These are phyloP conservation scores for Steinernema scapterisci DNA, from an alignment of 2,888 invertebrate species.

Conservation along the genomic window DNA sequence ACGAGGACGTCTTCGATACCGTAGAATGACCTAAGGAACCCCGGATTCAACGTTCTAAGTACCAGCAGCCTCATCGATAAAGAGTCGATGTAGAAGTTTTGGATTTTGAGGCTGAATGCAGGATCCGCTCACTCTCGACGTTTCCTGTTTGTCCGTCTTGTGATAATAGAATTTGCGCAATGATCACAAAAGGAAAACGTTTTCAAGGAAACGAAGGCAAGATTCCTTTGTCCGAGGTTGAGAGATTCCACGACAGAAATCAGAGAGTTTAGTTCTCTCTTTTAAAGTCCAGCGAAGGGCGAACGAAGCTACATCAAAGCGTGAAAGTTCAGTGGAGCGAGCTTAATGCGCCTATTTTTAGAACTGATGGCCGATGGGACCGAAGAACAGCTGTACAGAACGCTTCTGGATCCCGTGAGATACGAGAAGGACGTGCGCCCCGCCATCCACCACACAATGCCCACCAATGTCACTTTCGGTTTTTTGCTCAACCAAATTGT, in stretches of 20 bases:
- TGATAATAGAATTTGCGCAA: background rate
- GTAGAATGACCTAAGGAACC: too few species aligned
- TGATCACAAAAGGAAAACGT: background rate
- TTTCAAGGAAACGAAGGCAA: background rate
- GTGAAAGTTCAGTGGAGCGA: too few species aligned
- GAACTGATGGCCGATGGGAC: slow-evolving; percentile 57
- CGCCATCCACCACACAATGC: slow-evolving; percentile 78
- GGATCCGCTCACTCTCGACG: background rate
- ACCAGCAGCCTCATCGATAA: too few species aligned
- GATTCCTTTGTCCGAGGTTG: background rate
- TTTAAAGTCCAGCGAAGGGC: too few species aligned
- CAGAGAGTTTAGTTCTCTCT: too few species aligned
- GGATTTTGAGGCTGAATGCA: background rate
- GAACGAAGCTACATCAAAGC: too few species aligned
- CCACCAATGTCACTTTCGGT: slow-evolving; percentile 80
- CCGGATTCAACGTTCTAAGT: too few species aligned
- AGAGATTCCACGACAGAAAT: too few species aligned
- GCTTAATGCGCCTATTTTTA: slow-evolving; percentile 37
- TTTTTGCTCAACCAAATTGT: slow-evolving; percentile 83
- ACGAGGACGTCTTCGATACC: too few species aligned
- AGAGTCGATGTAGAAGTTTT: too few species aligned
- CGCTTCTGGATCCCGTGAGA: slow-evolving; percentile 53
- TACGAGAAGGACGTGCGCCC: slow-evolving; percentile 80
- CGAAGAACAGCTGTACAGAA: slow-evolving; percentile 61
- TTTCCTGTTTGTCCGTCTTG: background rate